phyloP scores from a whole-genome alignment of 2,113 vertebrate species.

The Malurus cyaneus region DNA sequence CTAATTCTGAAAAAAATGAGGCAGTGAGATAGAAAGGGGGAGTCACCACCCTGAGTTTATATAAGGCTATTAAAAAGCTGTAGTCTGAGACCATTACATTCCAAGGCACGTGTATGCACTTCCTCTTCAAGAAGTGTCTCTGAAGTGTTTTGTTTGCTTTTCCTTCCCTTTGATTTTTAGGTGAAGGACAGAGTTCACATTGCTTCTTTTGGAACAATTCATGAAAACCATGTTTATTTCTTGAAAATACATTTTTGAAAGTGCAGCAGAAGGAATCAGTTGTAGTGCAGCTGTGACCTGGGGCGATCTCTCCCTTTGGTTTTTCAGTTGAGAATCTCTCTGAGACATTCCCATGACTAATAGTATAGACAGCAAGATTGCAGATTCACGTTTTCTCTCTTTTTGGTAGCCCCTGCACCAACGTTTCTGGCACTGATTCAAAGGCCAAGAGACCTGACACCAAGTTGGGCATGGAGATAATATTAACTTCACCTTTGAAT shows the following conservation, averaged over 20 bases:
- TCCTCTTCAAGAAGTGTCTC: neutral
- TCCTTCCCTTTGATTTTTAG: neutral
- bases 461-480: neutral
- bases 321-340: neutral
- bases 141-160: neutral
- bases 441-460: neutral
- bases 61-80: neutral
- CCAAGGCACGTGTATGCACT: neutral
- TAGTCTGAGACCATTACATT: neutral
- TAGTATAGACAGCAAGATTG: neutral
- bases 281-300: neutral
- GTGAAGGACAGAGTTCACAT: neutral
- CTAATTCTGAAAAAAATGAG: neutral
- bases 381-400: neutral
- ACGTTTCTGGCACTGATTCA: neutral
- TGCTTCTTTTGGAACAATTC: neutral
- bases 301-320: neutral
- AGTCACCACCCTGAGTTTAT: neutral
- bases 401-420: neutral
- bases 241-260: neutral
- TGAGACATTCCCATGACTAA: neutral
- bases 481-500: neutral
- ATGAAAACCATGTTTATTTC: neutral
- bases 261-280: neutral
- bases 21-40: neutral